A percentile compares a stretch with the other conserved stretches of the same genome.
Conservation (phyloP, 1,140 invertebrate species). For the Cryptotermes secundus region DNA sequence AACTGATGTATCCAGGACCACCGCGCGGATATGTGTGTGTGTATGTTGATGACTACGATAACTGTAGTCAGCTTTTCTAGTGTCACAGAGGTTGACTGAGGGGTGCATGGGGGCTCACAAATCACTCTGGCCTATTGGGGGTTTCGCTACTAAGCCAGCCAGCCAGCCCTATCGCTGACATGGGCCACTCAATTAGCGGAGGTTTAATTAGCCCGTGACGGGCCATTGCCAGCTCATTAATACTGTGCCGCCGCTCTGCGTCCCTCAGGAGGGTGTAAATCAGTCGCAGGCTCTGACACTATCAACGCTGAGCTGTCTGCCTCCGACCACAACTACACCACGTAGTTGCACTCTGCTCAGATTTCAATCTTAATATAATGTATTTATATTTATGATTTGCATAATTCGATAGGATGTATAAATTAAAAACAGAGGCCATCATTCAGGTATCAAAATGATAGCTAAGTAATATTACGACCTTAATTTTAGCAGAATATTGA, state of each 20-base stretch:
- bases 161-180: conserved; percentile 30
- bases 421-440: too few relatives aligned
- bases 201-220: conserved; percentile 37
- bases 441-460: too few relatives aligned
- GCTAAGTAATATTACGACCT: too few relatives aligned
- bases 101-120: conserved; percentile 33
- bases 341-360: neutral
- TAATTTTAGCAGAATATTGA: too few relatives aligned
- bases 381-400: neutral
- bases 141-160: neutral
- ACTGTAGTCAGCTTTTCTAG: conserved; percentile 21
- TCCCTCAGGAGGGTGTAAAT: conserved; percentile 29
- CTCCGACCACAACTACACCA: neutral
- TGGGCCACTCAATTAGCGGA: conserved; percentile 33
- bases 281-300: conserved; percentile 29
- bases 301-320: conserved; percentile 25
- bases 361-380: neutral
- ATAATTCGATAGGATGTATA: too few relatives aligned
- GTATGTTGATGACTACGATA: neutral
- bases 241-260: conserved; percentile 13
- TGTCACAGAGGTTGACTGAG: conserved; percentile 27
- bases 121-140: conserved; percentile 31
- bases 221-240: conserved; percentile 38
- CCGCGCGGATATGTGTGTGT: too few relatives aligned
- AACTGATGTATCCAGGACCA: neutral